These are phyloP conservation scores for Psittacara wagleri DNA, from an alignment of 2,113 vertebrate species.

Conservation along the genomic window DNA sequence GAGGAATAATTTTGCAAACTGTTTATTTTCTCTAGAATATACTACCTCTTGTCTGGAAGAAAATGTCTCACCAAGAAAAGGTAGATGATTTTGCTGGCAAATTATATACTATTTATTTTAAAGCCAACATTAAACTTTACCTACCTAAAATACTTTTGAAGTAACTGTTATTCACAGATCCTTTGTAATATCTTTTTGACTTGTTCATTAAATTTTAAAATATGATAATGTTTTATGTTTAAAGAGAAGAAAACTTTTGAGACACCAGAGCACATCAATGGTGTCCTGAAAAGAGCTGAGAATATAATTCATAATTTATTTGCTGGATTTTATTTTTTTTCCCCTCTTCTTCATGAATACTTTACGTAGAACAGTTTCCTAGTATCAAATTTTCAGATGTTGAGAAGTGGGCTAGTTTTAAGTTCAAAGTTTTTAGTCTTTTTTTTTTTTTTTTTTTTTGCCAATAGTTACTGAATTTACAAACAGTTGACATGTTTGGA, in stretches of 20 bases:
- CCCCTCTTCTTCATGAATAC: background rate
- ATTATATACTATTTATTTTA: background rate
- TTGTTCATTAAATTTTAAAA: slow-evolving; percentile 49
- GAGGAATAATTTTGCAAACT: background rate
- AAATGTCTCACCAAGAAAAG: background rate
- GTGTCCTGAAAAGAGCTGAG: slow-evolving; percentile 8
- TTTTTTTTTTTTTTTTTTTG: background rate
- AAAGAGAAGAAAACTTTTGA: background rate
- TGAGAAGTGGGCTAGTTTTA: background rate
- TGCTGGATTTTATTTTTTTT: background rate
- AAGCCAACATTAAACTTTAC: background rate
- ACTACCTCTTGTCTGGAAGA: background rate
- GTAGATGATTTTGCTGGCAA: background rate
- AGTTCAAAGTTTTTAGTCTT: background rate
- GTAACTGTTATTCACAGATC: background rate
- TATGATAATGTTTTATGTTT: slow-evolving; percentile 17
- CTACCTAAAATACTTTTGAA: background rate
- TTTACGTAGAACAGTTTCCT: background rate
- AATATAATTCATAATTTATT: slow-evolving; percentile 48
- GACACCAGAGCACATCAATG: background rate
- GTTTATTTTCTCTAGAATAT: background rate
- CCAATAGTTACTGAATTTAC: background rate
- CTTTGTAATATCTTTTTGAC: background rate
- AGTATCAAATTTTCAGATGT: background rate
- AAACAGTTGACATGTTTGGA: background rate